These are phyloP conservation scores for Columbina picui DNA, from an alignment of 2,113 vertebrate species.

Conservation along the genomic window DNA sequence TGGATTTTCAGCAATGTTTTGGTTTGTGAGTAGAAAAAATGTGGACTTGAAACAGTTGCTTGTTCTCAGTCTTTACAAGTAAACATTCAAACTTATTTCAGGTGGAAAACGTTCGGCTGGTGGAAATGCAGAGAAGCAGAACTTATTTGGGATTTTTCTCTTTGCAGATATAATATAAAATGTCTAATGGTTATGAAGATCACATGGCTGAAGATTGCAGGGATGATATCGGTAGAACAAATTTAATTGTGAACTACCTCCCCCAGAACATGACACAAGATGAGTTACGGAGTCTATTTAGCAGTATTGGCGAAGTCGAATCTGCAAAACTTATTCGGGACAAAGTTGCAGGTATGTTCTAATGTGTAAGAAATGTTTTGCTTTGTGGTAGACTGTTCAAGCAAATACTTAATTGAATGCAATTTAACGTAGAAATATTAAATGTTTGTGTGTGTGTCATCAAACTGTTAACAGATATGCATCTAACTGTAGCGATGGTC, in stretches of 20 bases:
- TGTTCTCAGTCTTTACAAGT: background rate
- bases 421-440: background rate
- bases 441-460: background rate
- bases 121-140: background rate
- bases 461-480: too few species aligned
- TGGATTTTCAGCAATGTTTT: background rate
- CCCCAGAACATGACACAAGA: conserved; percentile 99
- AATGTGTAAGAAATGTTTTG: background rate
- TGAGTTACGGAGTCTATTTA: conserved; percentile 94
- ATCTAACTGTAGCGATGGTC: background rate
- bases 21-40: background rate
- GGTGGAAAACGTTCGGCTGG: background rate
- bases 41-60: background rate
- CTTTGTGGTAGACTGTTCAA: background rate
- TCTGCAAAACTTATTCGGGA: conserved; percentile 98
- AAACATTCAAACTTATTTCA: background rate
- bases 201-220: conserved; percentile 97
- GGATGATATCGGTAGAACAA: conserved; percentile 91
- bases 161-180: conserved; percentile 86
- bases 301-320: conserved; percentile 97
- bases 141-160: conserved; percentile 16
- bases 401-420: background rate
- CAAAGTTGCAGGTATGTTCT: conserved; percentile 92
- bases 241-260: conserved; percentile 98
- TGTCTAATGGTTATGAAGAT: conserved; percentile 99